Evolutionary conservation across 2,888 invertebrate species (phyloP).

Genomic region (Metellina segmentata): DNA sequence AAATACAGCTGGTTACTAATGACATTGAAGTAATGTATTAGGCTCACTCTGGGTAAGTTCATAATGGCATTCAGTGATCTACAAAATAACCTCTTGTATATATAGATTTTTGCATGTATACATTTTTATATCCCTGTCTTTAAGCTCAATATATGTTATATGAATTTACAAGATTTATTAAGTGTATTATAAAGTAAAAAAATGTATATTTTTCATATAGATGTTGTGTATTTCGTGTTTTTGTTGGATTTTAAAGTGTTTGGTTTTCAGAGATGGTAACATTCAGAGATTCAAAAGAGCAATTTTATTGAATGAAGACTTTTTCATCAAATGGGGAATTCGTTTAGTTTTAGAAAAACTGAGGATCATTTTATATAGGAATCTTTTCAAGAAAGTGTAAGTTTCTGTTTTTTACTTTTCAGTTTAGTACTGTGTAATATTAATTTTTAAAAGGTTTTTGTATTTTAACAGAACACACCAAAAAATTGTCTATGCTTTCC

Average conservation of each 20-base stretch:
- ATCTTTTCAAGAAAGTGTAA: conserved; percentile 95
- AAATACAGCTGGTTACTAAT: no score
- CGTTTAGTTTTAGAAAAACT: conserved; percentile 98
- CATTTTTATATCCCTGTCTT: not conserved
- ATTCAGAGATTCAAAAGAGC: conserved; percentile 90
- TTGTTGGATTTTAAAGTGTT: not conserved
- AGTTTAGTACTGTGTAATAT: no score
- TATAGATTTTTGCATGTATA: no score
- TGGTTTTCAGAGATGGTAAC: conserved; percentile 87
- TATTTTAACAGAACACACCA: not conserved
- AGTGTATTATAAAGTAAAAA: not conserved
- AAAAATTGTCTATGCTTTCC: not conserved
- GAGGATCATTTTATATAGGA: conserved; percentile 96
- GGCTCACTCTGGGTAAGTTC: no score
- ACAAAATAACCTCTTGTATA: no score
- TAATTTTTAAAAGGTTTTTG: not conserved
- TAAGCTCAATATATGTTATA: not conserved
- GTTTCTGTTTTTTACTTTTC: no score
- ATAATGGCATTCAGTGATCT: no score
- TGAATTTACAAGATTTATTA: not conserved
- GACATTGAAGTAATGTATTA: no score
- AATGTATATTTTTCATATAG: not conserved
- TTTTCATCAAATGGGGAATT: conserved; percentile 98
- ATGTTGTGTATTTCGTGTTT: not conserved
- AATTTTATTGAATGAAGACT: conserved; percentile 92